phyloP scores from a whole-genome alignment of 2,888 invertebrate genomes.

The Selenia dentaria region DNA sequence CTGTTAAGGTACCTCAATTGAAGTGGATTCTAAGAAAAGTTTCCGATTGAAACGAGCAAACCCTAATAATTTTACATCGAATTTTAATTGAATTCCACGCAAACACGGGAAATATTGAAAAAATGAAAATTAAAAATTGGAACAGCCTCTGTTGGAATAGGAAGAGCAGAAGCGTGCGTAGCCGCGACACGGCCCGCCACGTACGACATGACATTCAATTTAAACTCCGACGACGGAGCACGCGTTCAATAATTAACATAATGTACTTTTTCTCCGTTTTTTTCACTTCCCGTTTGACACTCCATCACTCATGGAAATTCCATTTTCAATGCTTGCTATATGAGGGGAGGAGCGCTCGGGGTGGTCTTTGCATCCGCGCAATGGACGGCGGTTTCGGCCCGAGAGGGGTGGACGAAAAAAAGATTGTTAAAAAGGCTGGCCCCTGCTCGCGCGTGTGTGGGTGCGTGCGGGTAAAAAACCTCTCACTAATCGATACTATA shows the following conservation, averaged over 20 bases:
- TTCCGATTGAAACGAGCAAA: too few relatives aligned
- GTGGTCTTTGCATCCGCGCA: slow-evolving; percentile 83
- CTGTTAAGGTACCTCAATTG: too few relatives aligned
- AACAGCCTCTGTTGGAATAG: slow-evolving; percentile 49
- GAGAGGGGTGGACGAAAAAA: slow-evolving; percentile 80
- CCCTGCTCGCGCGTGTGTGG: slow-evolving; percentile 78
- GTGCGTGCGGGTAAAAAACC: slow-evolving; percentile 82
- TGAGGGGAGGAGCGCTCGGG: slow-evolving; percentile 69
- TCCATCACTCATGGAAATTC: slow-evolving; percentile 85
- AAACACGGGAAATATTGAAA: slow-evolving; percentile 32
- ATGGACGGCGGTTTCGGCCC: slow-evolving; percentile 79
- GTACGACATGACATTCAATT: slow-evolving; percentile 81
- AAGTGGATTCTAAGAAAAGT: too few relatives aligned
- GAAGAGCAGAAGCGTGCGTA: slow-evolving; percentile 55
- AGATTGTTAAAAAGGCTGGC: slow-evolving; percentile 83
- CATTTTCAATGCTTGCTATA: slow-evolving; percentile 82
- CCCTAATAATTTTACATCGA: slow-evolving; percentile 10
- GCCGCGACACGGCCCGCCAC: slow-evolving; percentile 49
- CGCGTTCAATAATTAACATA: slow-evolving; percentile 83
- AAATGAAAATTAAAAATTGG: slow-evolving; percentile 50
- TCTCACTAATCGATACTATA: slow-evolving; percentile 84
- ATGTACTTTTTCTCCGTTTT: slow-evolving; percentile 83
- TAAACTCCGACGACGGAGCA: slow-evolving; percentile 74
- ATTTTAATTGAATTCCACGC: slow-evolving; percentile 26
- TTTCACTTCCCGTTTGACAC: slow-evolving; percentile 83